These are phyloP conservation scores for Dexiosoma caninum DNA, from an alignment of 2,888 invertebrate genomes.

Conservation along the genomic window DNA sequence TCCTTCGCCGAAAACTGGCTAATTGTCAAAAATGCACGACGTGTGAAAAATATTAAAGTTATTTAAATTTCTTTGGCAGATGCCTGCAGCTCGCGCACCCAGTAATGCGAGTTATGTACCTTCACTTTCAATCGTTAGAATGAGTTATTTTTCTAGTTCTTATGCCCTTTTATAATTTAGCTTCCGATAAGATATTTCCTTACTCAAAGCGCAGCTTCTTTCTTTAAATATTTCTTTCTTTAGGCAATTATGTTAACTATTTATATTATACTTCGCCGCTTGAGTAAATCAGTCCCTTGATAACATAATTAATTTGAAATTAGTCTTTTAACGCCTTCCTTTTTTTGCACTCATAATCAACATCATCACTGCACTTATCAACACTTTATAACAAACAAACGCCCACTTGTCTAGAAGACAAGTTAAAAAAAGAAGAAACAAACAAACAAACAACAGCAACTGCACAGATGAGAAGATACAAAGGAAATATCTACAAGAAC, in stretches of 20 bases:
- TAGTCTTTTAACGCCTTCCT: constrained; percentile 54
- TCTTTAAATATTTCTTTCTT: not conserved
- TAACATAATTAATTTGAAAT: constrained; percentile 54
- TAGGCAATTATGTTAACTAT: not conserved
- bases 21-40: too few species aligned
- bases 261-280: not conserved
- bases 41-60: too few species aligned
- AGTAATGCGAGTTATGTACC: too few species aligned
- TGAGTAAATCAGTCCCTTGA: constrained; percentile 51
- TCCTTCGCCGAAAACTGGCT: too few species aligned
- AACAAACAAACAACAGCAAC: not conserved
- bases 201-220: not conserved
- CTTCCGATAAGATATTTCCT: not conserved
- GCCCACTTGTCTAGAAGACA: constrained; percentile 64
- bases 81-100: too few species aligned
- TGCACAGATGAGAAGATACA: constrained; percentile 14
- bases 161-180: too few species aligned
- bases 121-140: not conserved
- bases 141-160: not conserved
- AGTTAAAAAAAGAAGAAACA: constrained; percentile 24
- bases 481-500: constrained; percentile 37
- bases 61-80: too few species aligned
- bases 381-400: constrained; percentile 63
- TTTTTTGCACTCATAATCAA: constrained; percentile 41
- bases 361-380: constrained; percentile 63